Percentiles rank a stretch among this genome's conserved stretches.
Evolutionary conservation across 2,113 vertebrate genomes (phyloP).

Genomic region (Sakesphorus luctuosus): DNA sequence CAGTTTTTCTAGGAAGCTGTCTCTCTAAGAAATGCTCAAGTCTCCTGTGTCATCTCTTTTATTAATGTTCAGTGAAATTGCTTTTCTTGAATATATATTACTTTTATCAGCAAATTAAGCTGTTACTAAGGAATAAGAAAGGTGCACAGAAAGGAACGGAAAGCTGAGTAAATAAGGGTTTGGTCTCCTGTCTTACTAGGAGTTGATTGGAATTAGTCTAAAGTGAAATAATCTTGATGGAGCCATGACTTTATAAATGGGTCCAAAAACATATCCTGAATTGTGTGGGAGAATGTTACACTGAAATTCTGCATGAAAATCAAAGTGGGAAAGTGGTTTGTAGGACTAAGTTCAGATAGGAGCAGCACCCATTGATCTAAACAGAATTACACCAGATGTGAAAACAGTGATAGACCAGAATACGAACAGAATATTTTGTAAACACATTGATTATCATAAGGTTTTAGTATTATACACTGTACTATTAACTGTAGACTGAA

Average conservation of each 20-base stretch:
- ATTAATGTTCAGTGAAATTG: constrained; percentile 39
- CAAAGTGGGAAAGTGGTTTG: not conserved
- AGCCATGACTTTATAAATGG: not conserved
- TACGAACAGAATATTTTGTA: not conserved
- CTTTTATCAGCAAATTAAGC: not conserved
- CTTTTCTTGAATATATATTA: constrained; percentile 32
- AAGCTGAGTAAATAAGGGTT: not conserved
- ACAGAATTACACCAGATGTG: not conserved
- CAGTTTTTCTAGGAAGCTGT: not conserved
- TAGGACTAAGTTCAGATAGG: not conserved
- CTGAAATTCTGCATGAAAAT: not conserved
- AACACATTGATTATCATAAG: not conserved
- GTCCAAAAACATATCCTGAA: not conserved
- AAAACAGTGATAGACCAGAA: not conserved
- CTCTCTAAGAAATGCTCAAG: not conserved
- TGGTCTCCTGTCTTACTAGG: not conserved
- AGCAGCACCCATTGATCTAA: not conserved
- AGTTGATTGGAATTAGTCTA: not conserved
- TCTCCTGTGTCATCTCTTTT: constrained; percentile 22
- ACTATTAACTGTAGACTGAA: not conserved
- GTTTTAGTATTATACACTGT: not conserved
- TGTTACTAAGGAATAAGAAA: constrained; percentile 8
- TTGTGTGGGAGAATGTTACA: not conserved
- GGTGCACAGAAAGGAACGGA: not conserved
- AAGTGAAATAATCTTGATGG: not conserved